phyloP scores from a whole-genome alignment of 2,113 vertebrate genomes.

The Centropus unirufus region DNA sequence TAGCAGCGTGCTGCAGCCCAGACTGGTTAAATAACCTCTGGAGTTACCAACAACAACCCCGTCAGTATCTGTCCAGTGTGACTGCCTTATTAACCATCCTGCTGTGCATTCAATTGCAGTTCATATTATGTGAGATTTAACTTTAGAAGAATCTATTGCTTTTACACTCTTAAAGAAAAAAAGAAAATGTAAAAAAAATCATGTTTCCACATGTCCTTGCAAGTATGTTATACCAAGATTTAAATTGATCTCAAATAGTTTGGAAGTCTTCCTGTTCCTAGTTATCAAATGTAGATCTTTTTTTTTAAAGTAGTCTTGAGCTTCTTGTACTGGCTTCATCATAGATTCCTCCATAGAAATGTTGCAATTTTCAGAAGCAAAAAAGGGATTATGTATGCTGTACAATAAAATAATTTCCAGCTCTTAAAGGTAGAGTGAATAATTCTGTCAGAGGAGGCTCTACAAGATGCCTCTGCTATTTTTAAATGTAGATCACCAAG shows the following conservation, averaged over 20 bases:
- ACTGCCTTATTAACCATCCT: not conserved
- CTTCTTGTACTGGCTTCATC: not conserved
- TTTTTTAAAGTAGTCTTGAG: not conserved
- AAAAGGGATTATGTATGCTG: not conserved
- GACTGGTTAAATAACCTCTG: not conserved
- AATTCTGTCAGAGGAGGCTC: not conserved
- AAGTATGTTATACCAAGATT: not conserved
- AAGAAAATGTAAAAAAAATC: rapidly evolving
- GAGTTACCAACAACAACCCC: not conserved
- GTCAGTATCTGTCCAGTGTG: not conserved
- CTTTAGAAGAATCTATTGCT: not conserved
- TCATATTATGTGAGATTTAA: not conserved
- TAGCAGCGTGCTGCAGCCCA: not conserved
- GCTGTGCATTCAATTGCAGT: not conserved
- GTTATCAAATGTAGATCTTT: not conserved
- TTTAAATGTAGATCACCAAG: not conserved
- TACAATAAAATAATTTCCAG: not conserved
- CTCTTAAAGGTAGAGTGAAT: not conserved
- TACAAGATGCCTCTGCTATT: not conserved
- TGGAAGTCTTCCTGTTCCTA: not conserved
- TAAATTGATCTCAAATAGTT: not conserved
- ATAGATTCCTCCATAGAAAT: not conserved
- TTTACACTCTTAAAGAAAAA: not conserved
- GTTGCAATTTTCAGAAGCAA: not conserved
- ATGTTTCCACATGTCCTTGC: not conserved